Percentiles rank a stretch among this genome's conserved stretches.
Evolutionary conservation across 2,888 invertebrate genomes (phyloP).

Genomic region (Nemoura dubitans): DNA sequence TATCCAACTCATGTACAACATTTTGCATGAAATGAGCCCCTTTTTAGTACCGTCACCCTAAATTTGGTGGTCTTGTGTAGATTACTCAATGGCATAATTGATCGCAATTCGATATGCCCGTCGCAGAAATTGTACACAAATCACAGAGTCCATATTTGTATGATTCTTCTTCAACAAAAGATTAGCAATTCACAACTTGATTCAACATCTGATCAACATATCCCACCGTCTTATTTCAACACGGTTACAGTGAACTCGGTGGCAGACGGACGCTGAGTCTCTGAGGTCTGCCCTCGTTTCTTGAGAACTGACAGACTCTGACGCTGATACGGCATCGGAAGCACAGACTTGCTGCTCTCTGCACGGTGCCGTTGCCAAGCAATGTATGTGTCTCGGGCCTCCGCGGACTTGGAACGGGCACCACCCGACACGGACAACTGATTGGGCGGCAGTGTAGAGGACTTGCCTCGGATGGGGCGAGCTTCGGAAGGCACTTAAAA

Average conservation of each 20-base stretch:
- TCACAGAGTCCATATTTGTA: no score
- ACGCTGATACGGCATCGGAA: constrained; percentile 19
- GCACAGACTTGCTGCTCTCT: background rate
- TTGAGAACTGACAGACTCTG: background rate
- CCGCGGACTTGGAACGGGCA: background rate
- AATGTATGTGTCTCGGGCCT: background rate
- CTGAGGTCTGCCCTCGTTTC: background rate
- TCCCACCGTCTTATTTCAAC: background rate
- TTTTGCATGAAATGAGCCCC: no score
- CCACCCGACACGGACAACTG: constrained; percentile 10
- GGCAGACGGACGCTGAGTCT: background rate
- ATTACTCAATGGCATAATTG: no score
- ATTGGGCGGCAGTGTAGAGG: background rate
- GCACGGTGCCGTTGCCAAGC: constrained; percentile 29
- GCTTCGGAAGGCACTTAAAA: background rate
- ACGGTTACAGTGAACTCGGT: background rate
- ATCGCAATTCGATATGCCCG: no score
- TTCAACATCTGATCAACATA: background rate
- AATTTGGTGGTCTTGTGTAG: no score
- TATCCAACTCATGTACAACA: no score
- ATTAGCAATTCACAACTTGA: no score
- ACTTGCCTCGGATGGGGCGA: background rate
- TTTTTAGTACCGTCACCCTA: no score
- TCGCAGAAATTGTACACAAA: no score
- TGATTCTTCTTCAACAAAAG: no score